phyloP scores from a whole-genome alignment of 2,113 vertebrate genomes.

The Turnix velox region DNA sequence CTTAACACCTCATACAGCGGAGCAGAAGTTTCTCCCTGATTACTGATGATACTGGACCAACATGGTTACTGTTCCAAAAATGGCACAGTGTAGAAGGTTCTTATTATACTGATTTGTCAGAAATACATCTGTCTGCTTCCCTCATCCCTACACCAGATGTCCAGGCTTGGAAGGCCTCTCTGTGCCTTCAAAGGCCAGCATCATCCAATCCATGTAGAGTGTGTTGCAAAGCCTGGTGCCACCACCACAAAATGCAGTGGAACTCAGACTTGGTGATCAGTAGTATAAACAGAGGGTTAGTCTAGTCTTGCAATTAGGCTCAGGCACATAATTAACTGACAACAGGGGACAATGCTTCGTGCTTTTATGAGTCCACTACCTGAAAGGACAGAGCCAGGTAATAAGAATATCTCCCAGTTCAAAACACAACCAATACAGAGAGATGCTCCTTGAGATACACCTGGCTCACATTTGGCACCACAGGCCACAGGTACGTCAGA shows the following conservation, averaged over 20 bases:
- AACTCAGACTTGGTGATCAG: neutral
- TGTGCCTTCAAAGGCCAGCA: neutral
- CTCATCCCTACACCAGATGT: neutral
- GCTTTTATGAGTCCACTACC: neutral
- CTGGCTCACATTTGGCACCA: accelerated
- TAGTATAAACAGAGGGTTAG: neutral
- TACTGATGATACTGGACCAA: accelerated
- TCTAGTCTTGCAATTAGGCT: neutral
- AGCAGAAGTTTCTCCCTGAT: neutral
- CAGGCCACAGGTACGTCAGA: neutral
- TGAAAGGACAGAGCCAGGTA: neutral
- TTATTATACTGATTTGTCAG: neutral
- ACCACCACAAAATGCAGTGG: neutral
- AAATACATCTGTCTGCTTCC: neutral
- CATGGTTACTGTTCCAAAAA: neutral
- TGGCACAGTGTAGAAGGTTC: neutral
- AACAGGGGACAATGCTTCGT: neutral
- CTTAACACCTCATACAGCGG: neutral
- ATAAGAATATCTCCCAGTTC: neutral
- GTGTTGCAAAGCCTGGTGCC: neutral
- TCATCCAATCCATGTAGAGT: accelerated
- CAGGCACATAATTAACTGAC: accelerated
- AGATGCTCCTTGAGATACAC: neutral
- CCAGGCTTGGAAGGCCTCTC: neutral
- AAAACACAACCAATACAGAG: neutral